These are phyloP conservation scores for Callinectes sapidus DNA, from an alignment of 2,888 invertebrate genomes.

Conservation along the genomic window DNA sequence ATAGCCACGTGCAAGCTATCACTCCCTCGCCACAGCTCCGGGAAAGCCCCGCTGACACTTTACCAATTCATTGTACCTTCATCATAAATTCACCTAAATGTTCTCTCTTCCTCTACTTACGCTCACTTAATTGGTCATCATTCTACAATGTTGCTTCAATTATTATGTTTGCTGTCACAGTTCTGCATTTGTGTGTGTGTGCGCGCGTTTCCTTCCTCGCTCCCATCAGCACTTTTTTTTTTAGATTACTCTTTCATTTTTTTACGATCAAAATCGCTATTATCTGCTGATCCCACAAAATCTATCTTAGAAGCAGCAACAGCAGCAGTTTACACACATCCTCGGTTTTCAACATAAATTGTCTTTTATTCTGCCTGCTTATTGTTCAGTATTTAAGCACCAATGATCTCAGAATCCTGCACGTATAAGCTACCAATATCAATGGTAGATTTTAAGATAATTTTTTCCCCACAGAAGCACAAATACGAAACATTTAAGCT, in stretches of 20 bases:
- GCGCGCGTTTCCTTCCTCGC: not conserved
- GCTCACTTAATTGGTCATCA: not conserved
- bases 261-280: not conserved
- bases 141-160: not conserved
- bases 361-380: not conserved
- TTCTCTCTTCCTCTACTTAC: not conserved
- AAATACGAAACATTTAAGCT: not conserved
- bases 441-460: not conserved
- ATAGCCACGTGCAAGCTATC: slow-evolving; percentile 12
- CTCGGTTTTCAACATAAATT: not conserved
- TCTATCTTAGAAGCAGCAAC: not conserved
- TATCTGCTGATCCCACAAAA: not conserved
- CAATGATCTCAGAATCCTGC: not conserved
- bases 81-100: not conserved
- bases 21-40: not conserved
- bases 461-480: not conserved
- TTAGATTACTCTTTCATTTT: not conserved
- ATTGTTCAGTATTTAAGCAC: not conserved
- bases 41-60: not conserved
- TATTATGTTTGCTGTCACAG: not conserved
- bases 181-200: not conserved
- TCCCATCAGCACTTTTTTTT: not conserved
- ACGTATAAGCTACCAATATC: not conserved
- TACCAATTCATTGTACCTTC: not conserved
- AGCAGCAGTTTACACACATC: not conserved